Percentiles rank a stretch among this genome's conserved stretches.
Evolutionary conservation across 2,113 vertebrate genomes (phyloP).

Genomic region (Irena cyanogastra): DNA sequence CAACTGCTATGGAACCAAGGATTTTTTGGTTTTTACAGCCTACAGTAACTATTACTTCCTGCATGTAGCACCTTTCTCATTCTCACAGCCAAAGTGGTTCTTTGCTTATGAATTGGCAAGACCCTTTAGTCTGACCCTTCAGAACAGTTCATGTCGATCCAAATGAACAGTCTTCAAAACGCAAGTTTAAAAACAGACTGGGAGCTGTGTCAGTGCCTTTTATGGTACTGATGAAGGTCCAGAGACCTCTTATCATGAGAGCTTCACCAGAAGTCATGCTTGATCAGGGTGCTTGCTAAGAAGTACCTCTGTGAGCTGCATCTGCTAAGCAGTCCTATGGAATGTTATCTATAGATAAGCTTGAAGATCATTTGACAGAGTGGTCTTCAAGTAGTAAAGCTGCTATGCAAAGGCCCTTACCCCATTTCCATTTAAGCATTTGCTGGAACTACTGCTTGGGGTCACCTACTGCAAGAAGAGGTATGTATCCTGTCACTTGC

Average conservation of each 20-base stretch:
- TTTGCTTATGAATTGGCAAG: not conserved
- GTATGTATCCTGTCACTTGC: not conserved
- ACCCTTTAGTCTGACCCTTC: not conserved
- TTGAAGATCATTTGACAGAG: not conserved
- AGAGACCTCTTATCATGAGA: not conserved
- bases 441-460: not conserved
- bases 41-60: not conserved
- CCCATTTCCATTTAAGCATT: not conserved
- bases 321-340: not conserved
- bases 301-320: not conserved
- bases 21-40: not conserved
- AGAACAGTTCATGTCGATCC: not conserved
- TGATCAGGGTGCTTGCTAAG: not conserved
- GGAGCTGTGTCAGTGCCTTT: not conserved
- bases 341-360: not conserved
- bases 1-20: not conserved
- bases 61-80: not conserved
- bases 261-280: not conserved
- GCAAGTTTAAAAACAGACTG: not conserved
- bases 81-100: not conserved
- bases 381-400: not conserved
- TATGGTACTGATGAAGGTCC: not conserved
- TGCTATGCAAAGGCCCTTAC: not conserved
- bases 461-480: not conserved
- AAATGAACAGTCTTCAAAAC: not conserved